Base-by-base conservation (phyloP, 2,113 vertebrate species). In the Grammatotria lemairii region DNA sequence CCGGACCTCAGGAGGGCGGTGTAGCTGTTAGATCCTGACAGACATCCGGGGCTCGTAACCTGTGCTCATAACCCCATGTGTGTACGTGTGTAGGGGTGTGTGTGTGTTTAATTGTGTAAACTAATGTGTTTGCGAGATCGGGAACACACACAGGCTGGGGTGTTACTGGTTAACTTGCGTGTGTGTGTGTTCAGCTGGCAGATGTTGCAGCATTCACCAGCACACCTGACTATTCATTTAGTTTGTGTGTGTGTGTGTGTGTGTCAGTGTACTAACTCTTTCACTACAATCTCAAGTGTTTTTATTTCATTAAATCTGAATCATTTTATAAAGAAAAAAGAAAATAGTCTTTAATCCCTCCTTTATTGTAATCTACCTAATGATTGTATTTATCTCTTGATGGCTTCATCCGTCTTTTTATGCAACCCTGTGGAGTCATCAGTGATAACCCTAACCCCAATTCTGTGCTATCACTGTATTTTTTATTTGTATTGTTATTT, bases 1-100 rank as follows among this genome's bases (percentile, higher is more conserved):
- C 94, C 93, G 94, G 94, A 94, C 90, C 86, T 95, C 80, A 55
- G 86, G 83, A 90, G 92, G 93, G 93, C 88, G 93, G 91, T 88
- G 92, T 6, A 80, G 35, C 8, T 45, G 31, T 26, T n/a, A 92
- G 91, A 94, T 95, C 93, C 95, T 93, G 91, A 81, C 88, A 84
- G 81, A 94, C 81, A 95, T 94, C 95, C 93, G 92, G 93, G 87
- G 90, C 91, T 83, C 31, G 5, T 17, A 53, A 73, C n/a, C 21
- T 28, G 53, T 9, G 45, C 90, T 68, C 38, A 9, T 17, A 49
- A 58, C 17, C 13, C 33, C 60, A 38, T 51, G 68, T 42, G 65
- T 47, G 81, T 55, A 57, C 73, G 82, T 80, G 70, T 85, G 38
- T 8, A 35, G 40, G 38, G 1, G 28, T 57, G 40, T 45, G 70